Conservation (phyloP, 1,140 invertebrate species). For the Stegodyphus dumicola region DNA sequence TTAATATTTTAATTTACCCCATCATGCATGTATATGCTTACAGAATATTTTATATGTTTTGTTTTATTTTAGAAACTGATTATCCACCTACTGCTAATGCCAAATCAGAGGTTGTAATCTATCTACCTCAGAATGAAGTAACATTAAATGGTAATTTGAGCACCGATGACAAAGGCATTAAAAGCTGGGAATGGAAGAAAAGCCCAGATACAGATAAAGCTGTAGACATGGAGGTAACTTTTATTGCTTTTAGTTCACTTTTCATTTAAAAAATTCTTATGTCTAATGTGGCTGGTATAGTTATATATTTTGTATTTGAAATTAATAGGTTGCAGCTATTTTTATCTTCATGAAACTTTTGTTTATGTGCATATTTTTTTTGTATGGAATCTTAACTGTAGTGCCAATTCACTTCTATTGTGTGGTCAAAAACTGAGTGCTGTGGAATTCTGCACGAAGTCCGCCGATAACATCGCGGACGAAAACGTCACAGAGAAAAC, state of each 20-base stretch:
- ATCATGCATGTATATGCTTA: not conserved
- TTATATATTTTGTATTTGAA: too few relatives aligned
- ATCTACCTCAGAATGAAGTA: slow-evolving; percentile 86
- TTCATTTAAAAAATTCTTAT: too few relatives aligned
- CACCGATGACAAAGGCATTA: slow-evolving; percentile 92
- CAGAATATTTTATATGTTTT: not conserved
- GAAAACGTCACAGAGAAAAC: too few relatives aligned
- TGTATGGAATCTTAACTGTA: too few relatives aligned
- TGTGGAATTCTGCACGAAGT: too few relatives aligned
- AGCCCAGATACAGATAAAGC: slow-evolving; percentile 82
- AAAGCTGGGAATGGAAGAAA: slow-evolving; percentile 94
- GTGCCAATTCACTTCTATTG: too few relatives aligned
- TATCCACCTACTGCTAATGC: slow-evolving; percentile 96
- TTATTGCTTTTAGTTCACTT: slow-evolving; percentile 13
- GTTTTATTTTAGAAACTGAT: slow-evolving; percentile 76
- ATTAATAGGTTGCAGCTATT: too few relatives aligned
- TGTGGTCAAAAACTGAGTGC: too few relatives aligned
- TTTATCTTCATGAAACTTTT: too few relatives aligned
- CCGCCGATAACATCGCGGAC: too few relatives aligned
- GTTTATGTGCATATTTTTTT: too few relatives aligned
- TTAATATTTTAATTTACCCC: not conserved
- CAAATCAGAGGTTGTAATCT: slow-evolving; percentile 89
- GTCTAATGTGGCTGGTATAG: too few relatives aligned
- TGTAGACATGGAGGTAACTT: slow-evolving; percentile 85
- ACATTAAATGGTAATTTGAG: slow-evolving; percentile 90